Base-by-base conservation (phyloP, 2,888 invertebrate species). In the Pollenia amentaria region DNA sequence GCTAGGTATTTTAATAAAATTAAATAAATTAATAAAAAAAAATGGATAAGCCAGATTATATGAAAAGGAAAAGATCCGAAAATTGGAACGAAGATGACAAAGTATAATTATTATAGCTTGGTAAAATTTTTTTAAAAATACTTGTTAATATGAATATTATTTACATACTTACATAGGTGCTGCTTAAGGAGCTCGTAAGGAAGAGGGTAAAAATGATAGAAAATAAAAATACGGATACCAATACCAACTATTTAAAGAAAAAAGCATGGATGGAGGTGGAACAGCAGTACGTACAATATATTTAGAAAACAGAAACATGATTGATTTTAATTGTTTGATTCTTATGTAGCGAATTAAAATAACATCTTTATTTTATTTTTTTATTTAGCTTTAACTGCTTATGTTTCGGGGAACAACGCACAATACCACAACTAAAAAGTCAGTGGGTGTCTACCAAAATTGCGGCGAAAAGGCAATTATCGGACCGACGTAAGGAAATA, bases 251-350 rank as follows among this genome's bases (percentile, higher is more conserved):
- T 16, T 18, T 14, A 16, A 65, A 65, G 18, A 16, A 42, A 46
- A 65, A 65, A 65, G 44, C 64, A 11, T 65, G 64, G 64, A n/a
- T 44, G 18, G 64, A 65, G 3, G 8, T 62, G n/a, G 62, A n/a
- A 62, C 12, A 44, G 12, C 14, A 12, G 51, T 51, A 51, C n/a
- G 64, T 65, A 44, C 10, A 51, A 51, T 16, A 51, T n/a, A 16
- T 51, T 51, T 48, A n/a, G n/a, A 18, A 18, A 44, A 18, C 16
- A 14, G 18, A 53, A 53, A 29, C 29, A 6, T 29, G 1, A 29
- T 29, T 6, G 29, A 29, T 29, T 29, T 51, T 51, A n/a, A 12
- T n/a, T n/a, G 2, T 51, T 51, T 51, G n/a, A 12, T 60, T 38
- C 12, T 11, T 29, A 51, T 51, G n/a, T n/a, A 51, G 29, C 29